Base-by-base conservation (phyloP, 2,797 vertebrate genomes). In the Chromobotia macracanthus region DNA sequence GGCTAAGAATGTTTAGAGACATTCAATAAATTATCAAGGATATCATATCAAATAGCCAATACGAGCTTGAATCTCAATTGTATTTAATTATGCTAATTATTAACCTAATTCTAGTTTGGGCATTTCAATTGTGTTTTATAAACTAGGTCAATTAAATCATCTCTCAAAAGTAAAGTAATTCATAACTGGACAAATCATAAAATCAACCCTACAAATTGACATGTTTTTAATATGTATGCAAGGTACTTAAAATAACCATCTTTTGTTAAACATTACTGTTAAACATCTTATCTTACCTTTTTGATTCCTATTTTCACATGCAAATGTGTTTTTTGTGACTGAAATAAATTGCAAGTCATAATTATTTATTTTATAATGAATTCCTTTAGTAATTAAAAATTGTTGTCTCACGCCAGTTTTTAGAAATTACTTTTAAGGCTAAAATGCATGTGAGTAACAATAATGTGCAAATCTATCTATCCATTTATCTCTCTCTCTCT, bases 141-240 rank as follows among this genome's bases (percentile, higher is more conserved):
- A 88, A 88, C 85, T 84, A 83, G 85, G 85, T 84, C 84, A 84
- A 84, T 86, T 86, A 86, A 83, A 82, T 84, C 84, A 86, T 69
- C 69, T 73, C 69, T 83, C 78, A 82, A 80, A 28, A 72, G 5
- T 72, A 63, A 79, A 79, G 58, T 60, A 16, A 70, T 81, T 81
- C 77, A 74, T 25, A 81, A 66, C 75, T 61, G 84, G 84, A 85
- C 84, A 69, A 56, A 64, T 55, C 44, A 6, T 4, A 19, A 61
- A 55, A 58, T 31, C 1, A 60, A 28, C 18, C 50, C 67, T 46
- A 72, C 69, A 65, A 71, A 56, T 21, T 4, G 13, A 50, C 21
- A 50, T 28, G 53, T 8, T 19, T 61, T 50, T 10, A 50, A 13
- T 12, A n/a, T 5, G 11, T 18, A 77, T 6, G 16, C 13, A 61